Percentiles rank a stretch among this genome's conserved stretches.
Evolutionary conservation across 2,113 vertebrate species (phyloP).

Genomic region (Poecilia latipinna): DNA sequence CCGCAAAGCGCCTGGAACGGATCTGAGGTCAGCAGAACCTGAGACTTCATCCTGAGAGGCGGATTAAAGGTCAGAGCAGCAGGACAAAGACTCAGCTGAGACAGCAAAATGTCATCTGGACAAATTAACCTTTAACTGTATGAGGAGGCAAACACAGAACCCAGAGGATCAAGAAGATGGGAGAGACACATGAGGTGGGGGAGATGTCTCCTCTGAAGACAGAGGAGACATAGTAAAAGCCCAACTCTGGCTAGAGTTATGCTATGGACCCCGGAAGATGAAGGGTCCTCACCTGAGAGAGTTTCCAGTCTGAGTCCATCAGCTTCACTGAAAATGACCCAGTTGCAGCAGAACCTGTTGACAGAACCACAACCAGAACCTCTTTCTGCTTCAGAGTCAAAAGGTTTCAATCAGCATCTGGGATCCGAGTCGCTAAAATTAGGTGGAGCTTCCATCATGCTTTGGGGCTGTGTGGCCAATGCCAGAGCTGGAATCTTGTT

Average conservation of each 20-base stretch:
- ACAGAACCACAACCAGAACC: too few species aligned
- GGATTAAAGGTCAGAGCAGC: slow-evolving; percentile 22
- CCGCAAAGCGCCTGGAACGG: slow-evolving; percentile 6
- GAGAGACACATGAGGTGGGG: neutral
- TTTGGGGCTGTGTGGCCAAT: too few species aligned
- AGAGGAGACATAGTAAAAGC: too few species aligned
- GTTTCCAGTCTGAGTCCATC: neutral
- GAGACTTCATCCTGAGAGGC: neutral
- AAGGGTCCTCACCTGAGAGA: slow-evolving; percentile 51
- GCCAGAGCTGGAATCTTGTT: too few species aligned
- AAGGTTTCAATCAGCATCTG: too few species aligned
- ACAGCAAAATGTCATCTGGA: slow-evolving; percentile 1
- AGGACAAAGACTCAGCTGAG: slow-evolving; percentile 14
- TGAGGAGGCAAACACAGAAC: neutral
- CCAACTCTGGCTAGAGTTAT: too few species aligned
- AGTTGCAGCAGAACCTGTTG: too few species aligned
- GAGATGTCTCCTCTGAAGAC: neutral
- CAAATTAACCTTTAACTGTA: slow-evolving; percentile 28
- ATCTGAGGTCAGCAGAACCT: neutral
- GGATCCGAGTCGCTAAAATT: too few species aligned
- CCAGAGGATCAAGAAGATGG: neutral
- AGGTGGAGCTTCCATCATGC: too few species aligned
- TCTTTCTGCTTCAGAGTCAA: too few species aligned
- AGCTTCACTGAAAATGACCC: too few species aligned
- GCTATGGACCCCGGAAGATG: too few species aligned